Evolutionary conservation across 2,888 invertebrate genomes (phyloP).

Genomic region (Timema cristinae): DNA sequence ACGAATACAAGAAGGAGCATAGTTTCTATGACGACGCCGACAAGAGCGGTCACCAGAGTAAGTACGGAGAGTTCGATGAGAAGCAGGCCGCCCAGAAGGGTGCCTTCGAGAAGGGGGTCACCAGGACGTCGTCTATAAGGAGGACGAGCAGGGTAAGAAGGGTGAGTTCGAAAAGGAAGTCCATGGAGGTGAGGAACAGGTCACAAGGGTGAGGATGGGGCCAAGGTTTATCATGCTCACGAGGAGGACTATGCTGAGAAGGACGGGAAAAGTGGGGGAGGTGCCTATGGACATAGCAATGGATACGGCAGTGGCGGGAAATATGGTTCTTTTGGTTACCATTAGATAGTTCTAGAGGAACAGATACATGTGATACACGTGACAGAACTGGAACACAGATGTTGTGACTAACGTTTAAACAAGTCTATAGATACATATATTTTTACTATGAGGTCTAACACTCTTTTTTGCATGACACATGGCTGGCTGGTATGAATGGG

Average conservation of each 20-base stretch:
- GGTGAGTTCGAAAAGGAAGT: slow-evolving; percentile 58
- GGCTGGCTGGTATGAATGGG: too few relatives aligned
- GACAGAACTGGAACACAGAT: too few relatives aligned
- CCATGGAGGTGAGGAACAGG: slow-evolving; percentile 50
- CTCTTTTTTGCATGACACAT: too few relatives aligned
- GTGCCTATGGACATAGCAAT: slow-evolving; percentile 49
- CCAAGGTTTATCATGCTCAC: slow-evolving; percentile 53
- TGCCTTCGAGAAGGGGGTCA: slow-evolving; percentile 54
- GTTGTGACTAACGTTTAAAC: too few relatives aligned
- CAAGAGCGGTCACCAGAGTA: slow-evolving; percentile 60
- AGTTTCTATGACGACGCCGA: slow-evolving; percentile 71
- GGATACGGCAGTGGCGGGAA: slow-evolving; percentile 31
- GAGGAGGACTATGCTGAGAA: slow-evolving; percentile 54
- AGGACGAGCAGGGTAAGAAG: slow-evolving; percentile 52
- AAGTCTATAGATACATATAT: too few relatives aligned
- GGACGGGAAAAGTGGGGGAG: slow-evolving; percentile 48
- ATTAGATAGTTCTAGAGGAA: too few relatives aligned
- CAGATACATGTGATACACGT: too few relatives aligned
- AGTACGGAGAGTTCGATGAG: slow-evolving; percentile 55
- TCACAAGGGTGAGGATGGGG: slow-evolving; percentile 55
- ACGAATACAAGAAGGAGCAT: slow-evolving; percentile 73
- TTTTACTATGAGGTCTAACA: too few relatives aligned
- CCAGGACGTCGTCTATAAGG: slow-evolving; percentile 51
- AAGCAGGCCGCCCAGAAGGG: slow-evolving; percentile 55
- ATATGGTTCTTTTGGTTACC: too few relatives aligned